A percentile compares a stretch with the other conserved stretches of the same genome.
Evolutionary conservation across 2,888 invertebrate genomes (phyloP).

Genomic region (Ochropleura leucogaster): DNA sequence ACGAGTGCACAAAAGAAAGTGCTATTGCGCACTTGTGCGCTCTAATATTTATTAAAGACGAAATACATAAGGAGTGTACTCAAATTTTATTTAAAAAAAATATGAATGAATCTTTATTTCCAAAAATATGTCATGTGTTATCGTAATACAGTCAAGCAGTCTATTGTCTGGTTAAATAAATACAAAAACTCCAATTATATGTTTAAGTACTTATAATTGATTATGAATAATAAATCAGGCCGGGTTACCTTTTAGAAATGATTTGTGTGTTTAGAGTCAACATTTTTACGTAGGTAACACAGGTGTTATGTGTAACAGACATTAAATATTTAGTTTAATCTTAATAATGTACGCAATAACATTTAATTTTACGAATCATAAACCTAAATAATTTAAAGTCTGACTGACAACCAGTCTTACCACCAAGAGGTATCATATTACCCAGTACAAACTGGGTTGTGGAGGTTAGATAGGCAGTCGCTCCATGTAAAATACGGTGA

Average conservation of each 20-base stretch:
- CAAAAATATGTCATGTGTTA: neutral
- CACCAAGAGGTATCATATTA: too few species aligned
- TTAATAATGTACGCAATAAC: neutral
- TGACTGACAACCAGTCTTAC: too few species aligned
- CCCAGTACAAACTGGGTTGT: too few species aligned
- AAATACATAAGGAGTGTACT: neutral
- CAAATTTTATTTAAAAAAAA: too few species aligned
- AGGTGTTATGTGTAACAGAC: neutral
- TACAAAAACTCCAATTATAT: slow-evolving; percentile 19
- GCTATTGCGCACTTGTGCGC: neutral
- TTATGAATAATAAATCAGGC: slow-evolving; percentile 28
- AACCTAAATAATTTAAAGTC: too few species aligned
- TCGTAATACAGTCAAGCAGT: neutral
- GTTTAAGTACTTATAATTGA: slow-evolving; percentile 32
- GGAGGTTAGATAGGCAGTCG: too few species aligned
- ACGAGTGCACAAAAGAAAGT: neutral
- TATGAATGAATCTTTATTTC: neutral
- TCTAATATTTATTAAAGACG: too few species aligned
- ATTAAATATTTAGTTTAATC: neutral
- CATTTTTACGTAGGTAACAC: slow-evolving; percentile 24
- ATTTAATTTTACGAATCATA: neutral
- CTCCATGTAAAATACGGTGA: too few species aligned
- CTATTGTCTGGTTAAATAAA: slow-evolving; percentile 5
- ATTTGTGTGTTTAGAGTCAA: slow-evolving; percentile 24
- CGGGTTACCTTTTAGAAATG: slow-evolving; percentile 11